phyloP scores from a whole-genome alignment of 2,113 vertebrate genomes.

The Leiothrix lutea region DNA sequence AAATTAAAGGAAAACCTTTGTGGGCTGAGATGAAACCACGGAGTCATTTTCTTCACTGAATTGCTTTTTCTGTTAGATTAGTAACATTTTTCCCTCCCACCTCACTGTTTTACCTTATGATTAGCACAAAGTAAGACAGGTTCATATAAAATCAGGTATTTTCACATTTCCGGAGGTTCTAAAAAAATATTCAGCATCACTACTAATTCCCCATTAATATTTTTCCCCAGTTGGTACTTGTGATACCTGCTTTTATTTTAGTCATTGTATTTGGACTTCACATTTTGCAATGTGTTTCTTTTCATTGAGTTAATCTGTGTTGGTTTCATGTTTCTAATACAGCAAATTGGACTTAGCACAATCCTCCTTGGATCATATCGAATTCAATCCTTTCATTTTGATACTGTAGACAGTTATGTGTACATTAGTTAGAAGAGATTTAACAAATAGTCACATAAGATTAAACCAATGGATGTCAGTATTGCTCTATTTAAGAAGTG shows the following conservation, averaged over 20 bases:
- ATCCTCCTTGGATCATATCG: constrained; percentile 40
- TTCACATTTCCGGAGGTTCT: not conserved
- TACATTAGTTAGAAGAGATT: not conserved
- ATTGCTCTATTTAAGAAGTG: constrained; percentile 62
- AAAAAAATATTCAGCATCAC: not conserved
- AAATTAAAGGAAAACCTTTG: not conserved
- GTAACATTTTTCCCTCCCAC: not conserved
- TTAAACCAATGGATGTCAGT: constrained; percentile 81
- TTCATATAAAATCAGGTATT: not conserved
- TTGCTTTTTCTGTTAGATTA: not conserved
- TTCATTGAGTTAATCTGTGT: constrained; percentile 26
- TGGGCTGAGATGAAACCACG: not conserved
- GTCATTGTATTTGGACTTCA: not conserved
- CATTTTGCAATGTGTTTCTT: constrained; percentile 11
- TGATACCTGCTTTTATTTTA: not conserved
- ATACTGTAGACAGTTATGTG: not conserved
- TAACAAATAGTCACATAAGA: constrained; percentile 37
- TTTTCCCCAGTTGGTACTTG: not conserved
- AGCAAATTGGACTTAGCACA: constrained; percentile 47
- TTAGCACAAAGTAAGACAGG: not conserved
- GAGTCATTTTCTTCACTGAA: not conserved
- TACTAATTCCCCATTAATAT: not conserved
- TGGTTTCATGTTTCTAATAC: constrained; percentile 46
- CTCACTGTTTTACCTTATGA: not conserved
- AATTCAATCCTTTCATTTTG: constrained; percentile 6